Evolutionary conservation across 1,140 invertebrate genomes (phyloP), one percentile per base, ranked within the genome.

Genomic region (Scaptomyza montana): DNA sequence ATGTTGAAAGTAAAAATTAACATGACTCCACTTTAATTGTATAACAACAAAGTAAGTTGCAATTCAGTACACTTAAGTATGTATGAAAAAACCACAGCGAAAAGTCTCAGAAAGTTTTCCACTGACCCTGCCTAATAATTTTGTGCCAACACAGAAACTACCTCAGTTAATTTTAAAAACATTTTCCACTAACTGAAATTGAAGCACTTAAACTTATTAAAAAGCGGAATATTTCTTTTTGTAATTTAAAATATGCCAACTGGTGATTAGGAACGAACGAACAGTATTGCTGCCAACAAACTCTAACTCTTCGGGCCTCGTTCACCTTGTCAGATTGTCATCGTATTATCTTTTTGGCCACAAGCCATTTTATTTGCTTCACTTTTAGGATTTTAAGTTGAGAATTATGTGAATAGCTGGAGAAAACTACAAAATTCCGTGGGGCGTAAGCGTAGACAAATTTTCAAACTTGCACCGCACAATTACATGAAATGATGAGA

Each of bases 401-500:
- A 16, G 46, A 21, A 46, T 53, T 16, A 19, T 57, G 39, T 53
- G 39, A 9, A 50, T 41, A 33, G 53, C 28, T 41, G 43, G 12
- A 9, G 33, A 13, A 12, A 66, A 49, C 63, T 43, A 36, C 33
- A 60, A 60, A 60, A 60, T 67, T 68, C 49, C 33, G 36, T 3
- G 45, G 33, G 54, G 13, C 47, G 21, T 25, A 70, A 51, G 66
- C 68, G 66, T 77, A 79, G 80, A 84, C 80, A 79, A 82, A 80
- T 77, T 84, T 73, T 36, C 45, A 72, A 82, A 84, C 76, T 84
- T 84, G 50, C 64, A 79, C 72, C 80, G 72, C 80, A 77, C 65
- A 77, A 84, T 84, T 79, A 77, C 73, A 59, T 61, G 73, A 74
- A 77, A 77, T 85, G 80, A 84, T 85, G 80, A 80, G 80, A 78